Conservation (phyloP, 1,140 invertebrate genomes). For the Anoplolepis gracilipes region DNA sequence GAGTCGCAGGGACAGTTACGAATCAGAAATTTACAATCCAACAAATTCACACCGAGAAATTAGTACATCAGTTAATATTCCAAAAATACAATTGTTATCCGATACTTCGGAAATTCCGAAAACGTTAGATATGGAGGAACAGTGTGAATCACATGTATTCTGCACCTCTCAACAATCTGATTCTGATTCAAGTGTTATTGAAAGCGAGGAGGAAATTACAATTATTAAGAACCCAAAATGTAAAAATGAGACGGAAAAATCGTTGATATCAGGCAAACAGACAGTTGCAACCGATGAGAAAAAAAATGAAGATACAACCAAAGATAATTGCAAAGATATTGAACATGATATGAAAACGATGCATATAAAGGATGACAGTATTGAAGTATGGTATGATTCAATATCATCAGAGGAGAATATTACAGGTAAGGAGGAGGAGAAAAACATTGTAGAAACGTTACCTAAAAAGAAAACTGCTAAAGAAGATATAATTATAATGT, state of each 20-base stretch:
- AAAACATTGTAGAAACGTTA: conserved; percentile 30
- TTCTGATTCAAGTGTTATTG: conserved; percentile 14
- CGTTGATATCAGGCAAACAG: background rate
- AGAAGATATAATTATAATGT: conserved; percentile 77
- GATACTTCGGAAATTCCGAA: conserved; percentile 10
- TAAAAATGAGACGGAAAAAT: background rate
- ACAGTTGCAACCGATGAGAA: conserved; percentile 16
- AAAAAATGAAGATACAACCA: background rate
- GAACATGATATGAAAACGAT: background rate
- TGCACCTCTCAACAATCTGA: background rate
- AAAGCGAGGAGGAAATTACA: conserved; percentile 48
- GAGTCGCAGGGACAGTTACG: conserved; percentile 49
- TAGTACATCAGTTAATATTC: conserved; percentile 60
- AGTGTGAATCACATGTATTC: background rate
- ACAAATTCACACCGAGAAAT: conserved; percentile 74
- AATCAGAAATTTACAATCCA: conserved; percentile 44
- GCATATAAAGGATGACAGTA: conserved; percentile 53
- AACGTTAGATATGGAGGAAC: background rate
- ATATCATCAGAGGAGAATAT: conserved; percentile 42
- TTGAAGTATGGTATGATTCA: conserved; percentile 79
- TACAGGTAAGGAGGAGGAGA: background rate
- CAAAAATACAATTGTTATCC: conserved; percentile 75
- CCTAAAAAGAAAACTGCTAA: background rate
- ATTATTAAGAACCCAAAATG: conserved; percentile 33
- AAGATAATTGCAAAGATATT: conserved; percentile 15